phyloP scores from a whole-genome alignment of 2,888 invertebrate species.

The Caradrina kadenii region DNA sequence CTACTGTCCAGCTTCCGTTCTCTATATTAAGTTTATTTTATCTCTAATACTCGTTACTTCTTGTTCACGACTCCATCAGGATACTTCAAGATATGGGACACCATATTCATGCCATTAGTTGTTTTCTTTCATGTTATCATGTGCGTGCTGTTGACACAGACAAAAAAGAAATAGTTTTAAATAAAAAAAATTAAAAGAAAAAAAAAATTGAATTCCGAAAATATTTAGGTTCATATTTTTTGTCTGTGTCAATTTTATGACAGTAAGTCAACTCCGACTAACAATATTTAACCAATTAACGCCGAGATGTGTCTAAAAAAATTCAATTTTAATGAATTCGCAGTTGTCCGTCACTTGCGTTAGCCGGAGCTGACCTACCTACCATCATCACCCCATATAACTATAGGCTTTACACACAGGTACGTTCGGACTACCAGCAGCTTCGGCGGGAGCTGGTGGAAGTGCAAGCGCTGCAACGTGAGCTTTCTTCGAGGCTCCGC shows the following conservation, averaged over 20 bases:
- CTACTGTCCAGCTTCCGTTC: constrained; percentile 61
- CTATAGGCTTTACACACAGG: constrained; percentile 74
- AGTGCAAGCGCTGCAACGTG: constrained; percentile 94
- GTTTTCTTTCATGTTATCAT: constrained; percentile 61
- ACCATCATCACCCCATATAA: constrained; percentile 7
- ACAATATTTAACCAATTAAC: constrained; percentile 27
- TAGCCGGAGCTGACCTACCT: constrained; percentile 60
- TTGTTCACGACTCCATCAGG: constrained; percentile 59
- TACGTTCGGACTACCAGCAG: constrained; percentile 94
- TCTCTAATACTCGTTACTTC: constrained; percentile 48
- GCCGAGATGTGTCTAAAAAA: neutral
- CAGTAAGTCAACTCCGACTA: constrained; percentile 62
- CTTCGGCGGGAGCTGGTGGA: constrained; percentile 94
- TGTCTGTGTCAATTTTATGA: constrained; percentile 47
- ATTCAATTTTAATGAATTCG: neutral
- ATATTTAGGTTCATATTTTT: constrained; percentile 13
- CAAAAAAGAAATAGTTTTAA: constrained; percentile 4
- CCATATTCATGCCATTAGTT: constrained; percentile 77
- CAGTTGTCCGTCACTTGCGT: constrained; percentile 12
- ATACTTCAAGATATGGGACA: constrained; percentile 72
- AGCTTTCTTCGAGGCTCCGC: constrained; percentile 94
- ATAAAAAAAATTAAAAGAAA: neutral
- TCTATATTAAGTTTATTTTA: constrained; percentile 53
- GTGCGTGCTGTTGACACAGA: constrained; percentile 51
- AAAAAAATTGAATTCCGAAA: neutral